Evolutionary conservation across 92 coral and sea anemone genomes (phyloP).

Genomic region (Diadumene lineata): DNA sequence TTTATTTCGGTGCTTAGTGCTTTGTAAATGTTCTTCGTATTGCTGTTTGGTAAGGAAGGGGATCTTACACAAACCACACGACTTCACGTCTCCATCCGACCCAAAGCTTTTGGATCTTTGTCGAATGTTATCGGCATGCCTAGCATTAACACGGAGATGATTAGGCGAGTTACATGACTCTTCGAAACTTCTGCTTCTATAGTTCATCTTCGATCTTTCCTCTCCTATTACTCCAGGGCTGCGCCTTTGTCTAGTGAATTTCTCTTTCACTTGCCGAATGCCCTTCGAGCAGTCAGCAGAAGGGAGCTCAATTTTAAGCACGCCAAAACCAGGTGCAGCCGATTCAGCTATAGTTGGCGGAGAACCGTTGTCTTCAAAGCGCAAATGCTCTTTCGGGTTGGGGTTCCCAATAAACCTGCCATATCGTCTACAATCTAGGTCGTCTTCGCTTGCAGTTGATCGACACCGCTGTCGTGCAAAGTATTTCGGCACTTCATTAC

Average conservation of each 20-base stretch:
- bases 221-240: constrained; percentile 75
- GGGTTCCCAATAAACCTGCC: no score
- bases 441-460: constrained; percentile 8
- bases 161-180: constrained; percentile 5
- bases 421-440: not conserved
- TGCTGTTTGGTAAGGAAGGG: constrained; percentile 65
- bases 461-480: not conserved
- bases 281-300: no score
- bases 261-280: no score
- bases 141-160: constrained; percentile 13
- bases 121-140: constrained; percentile 15
- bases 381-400: no score
- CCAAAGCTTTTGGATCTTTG: constrained; percentile 29
- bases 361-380: no score
- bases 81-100: constrained; percentile 19
- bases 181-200: constrained; percentile 25
- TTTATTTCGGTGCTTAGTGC: constrained; percentile 88
- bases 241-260: not conserved
- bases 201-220: constrained; percentile 43
- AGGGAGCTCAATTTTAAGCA: no score
- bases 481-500: not conserved
- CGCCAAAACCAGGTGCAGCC: no score
- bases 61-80: constrained; percentile 79
- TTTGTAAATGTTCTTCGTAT: constrained; percentile 81
- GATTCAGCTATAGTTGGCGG: no score